Conservation (phyloP, 1,140 invertebrate genomes). For the Diabrotica virgifera region DNA sequence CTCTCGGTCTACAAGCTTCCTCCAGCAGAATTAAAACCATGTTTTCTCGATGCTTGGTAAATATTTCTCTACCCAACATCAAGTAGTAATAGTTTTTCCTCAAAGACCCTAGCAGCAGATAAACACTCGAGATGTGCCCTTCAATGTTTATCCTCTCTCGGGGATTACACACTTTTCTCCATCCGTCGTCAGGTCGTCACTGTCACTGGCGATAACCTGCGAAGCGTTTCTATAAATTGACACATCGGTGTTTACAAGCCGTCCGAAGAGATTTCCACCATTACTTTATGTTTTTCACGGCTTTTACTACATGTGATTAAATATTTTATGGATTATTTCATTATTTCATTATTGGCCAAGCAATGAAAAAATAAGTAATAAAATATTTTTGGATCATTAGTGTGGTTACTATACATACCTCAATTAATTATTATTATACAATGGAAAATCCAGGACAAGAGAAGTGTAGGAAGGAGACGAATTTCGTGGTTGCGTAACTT, state of each 20-base stretch:
- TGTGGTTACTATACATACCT: no score
- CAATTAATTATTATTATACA: no score
- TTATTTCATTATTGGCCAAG: no score
- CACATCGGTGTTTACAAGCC: neutral
- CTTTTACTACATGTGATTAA: no score
- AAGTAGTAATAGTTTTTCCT: conserved; percentile 1
- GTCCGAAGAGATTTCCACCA: neutral
- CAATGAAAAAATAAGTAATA: no score
- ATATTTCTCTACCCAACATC: neutral
- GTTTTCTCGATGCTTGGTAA: neutral
- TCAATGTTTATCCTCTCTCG: neutral
- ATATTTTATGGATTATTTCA: no score
- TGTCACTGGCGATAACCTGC: neutral
- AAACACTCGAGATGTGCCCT: conserved; percentile 1
- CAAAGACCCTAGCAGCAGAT: neutral
- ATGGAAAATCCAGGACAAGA: no score
- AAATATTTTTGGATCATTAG: no score
- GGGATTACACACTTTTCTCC: neutral
- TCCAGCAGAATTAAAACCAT: no score
- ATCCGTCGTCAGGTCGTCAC: neutral
- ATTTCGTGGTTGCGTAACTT: no score
- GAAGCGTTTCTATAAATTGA: neutral
- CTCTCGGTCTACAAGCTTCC: no score
- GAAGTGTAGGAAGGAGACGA: no score
- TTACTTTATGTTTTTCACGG: neutral